Evolutionary conservation across 2,888 invertebrate genomes (phyloP).

Genomic region (Eucera pruinosa): DNA sequence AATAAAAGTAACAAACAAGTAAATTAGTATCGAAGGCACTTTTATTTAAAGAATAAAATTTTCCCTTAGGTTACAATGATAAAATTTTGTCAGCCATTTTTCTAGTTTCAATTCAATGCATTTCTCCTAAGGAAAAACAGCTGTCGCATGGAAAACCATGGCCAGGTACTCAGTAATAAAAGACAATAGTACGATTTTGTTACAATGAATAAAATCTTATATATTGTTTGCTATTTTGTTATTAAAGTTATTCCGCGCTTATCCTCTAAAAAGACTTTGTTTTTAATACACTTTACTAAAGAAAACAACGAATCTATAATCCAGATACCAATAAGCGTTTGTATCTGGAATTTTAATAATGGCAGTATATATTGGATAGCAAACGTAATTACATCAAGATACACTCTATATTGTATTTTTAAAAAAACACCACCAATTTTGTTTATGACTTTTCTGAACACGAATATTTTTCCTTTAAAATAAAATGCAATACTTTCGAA

Average conservation of each 20-base stretch:
- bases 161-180: conserved; percentile 71
- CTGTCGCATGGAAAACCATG: conserved; percentile 69
- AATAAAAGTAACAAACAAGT: conserved; percentile 1
- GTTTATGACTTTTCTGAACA: not conserved
- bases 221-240: conserved; percentile 40
- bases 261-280: conserved; percentile 41
- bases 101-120: conserved; percentile 49
- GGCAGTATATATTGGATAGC: conserved; percentile 65
- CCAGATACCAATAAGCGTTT: conserved; percentile 41
- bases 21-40: conserved; percentile 77
- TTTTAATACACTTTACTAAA: conserved; percentile 34
- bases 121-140: conserved; percentile 58
- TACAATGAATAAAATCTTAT: conserved; percentile 52
- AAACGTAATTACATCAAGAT: conserved; percentile 45
- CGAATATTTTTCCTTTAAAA: conserved; percentile 26
- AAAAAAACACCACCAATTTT: conserved; percentile 24
- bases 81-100: conserved; percentile 69
- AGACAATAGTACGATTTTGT: conserved; percentile 55
- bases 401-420: conserved; percentile 26
- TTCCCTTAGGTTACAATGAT: conserved; percentile 75
- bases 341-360: conserved; percentile 53
- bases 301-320: conserved; percentile 50
- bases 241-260: conserved; percentile 49
- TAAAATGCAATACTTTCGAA: conserved; percentile 53
- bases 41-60: conserved; percentile 79